phyloP scores from a whole-genome alignment of 2,797 vertebrate genomes.

The Ctenochaetus hawaiiensis region DNA sequence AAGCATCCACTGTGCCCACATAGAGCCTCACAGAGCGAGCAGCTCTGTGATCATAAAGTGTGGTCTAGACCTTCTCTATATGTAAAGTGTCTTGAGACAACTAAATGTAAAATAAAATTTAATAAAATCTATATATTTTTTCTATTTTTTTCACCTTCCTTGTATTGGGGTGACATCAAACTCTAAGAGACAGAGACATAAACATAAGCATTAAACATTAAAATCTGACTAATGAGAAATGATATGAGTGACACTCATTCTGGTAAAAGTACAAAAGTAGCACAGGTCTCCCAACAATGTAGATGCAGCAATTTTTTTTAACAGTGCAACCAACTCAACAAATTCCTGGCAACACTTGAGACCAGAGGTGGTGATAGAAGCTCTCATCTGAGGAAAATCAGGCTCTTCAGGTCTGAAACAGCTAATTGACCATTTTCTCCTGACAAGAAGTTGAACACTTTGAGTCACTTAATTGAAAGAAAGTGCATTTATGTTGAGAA shows the following conservation, averaged over 20 bases:
- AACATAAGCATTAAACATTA: neutral
- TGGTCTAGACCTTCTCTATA: too few species aligned
- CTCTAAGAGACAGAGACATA: neutral
- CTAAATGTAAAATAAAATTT: too few species aligned
- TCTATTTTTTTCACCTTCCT: too few species aligned
- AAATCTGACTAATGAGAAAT: neutral
- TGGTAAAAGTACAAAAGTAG: neutral
- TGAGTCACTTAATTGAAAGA: neutral
- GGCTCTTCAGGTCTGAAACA: constrained; percentile 3
- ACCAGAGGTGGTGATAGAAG: neutral
- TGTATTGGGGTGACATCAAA: neutral
- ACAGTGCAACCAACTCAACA: neutral
- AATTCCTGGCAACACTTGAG: neutral
- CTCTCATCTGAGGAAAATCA: constrained; percentile 10
- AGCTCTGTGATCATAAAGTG: too few species aligned
- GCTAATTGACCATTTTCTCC: constrained; percentile 13
- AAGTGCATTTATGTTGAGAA: neutral
- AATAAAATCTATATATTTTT: too few species aligned
- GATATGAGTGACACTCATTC: neutral
- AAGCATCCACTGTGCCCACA: neutral
- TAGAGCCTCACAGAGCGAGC: neutral
- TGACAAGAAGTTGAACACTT: neutral
- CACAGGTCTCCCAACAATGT: neutral
- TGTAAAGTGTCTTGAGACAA: too few species aligned
- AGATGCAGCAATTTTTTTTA: neutral